Percentiles rank a stretch among this genome's conserved stretches.
phyloP scores from a whole-genome alignment of 1,140 invertebrate species.

The Drosophila varians region DNA sequence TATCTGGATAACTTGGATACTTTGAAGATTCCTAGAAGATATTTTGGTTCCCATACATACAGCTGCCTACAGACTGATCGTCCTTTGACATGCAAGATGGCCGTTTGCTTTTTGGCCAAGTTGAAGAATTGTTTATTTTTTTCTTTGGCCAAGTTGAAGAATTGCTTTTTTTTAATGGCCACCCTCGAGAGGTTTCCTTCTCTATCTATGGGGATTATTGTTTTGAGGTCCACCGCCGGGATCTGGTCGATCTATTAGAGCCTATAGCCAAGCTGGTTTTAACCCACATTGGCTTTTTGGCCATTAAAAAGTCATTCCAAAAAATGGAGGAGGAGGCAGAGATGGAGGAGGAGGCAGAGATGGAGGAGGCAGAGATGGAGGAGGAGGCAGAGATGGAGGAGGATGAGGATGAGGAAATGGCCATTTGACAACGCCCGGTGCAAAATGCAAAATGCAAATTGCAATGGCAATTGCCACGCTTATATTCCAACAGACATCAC shows the following conservation, averaged over 20 bases:
- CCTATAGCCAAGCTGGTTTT: constrained; percentile 58
- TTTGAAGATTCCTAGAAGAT: no score
- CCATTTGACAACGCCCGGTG: constrained; percentile 70
- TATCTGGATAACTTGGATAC: no score
- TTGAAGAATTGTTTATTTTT: not conserved
- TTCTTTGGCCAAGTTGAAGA: constrained; percentile 14
- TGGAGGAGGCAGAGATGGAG: not conserved
- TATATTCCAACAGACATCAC: constrained; percentile 24
- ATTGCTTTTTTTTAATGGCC: not conserved
- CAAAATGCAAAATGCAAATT: constrained; percentile 66
- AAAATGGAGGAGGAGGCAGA: not conserved
- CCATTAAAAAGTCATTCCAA: constrained; percentile 60
- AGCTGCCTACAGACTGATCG: constrained; percentile 37
- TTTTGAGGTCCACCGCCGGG: not conserved
- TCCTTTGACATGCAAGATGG: constrained; percentile 57
- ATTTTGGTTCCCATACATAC: constrained; percentile 17
- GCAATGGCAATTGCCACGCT: constrained; percentile 57
- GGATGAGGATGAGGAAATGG: no score
- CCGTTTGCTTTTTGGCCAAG: constrained; percentile 25
- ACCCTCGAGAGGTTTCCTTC: not conserved
- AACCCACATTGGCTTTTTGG: constrained; percentile 58
- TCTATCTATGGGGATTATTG: not conserved
- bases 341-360: not conserved
- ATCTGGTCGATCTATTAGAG: constrained; percentile 31
- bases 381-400: constrained; percentile 12